These are phyloP conservation scores for Pteria penguin DNA, from an alignment of 2,888 invertebrate species.

Conservation along the genomic window DNA sequence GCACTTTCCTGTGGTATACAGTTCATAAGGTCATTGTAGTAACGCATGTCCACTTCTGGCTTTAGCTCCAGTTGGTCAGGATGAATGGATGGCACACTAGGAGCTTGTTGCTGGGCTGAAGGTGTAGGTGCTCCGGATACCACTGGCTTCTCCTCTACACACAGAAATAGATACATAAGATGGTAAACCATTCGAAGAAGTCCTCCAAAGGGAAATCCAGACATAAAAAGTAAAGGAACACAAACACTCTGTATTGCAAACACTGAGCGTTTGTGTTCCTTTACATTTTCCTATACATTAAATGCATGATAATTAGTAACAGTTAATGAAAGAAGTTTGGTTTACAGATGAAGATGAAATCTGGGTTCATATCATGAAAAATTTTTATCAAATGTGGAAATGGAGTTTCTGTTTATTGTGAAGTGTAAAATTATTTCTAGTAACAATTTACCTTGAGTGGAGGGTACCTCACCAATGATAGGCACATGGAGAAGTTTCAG, in stretches of 20 bases:
- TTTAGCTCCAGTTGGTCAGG: constrained; percentile 48
- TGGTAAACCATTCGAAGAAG: no score
- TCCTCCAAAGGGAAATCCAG: no score
- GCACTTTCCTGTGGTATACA: constrained; percentile 77
- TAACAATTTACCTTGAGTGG: constrained; percentile 33
- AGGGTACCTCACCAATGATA: constrained; percentile 52
- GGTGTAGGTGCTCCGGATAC: constrained; percentile 53
- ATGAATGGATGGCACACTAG: constrained; percentile 55
- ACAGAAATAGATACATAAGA: no score
- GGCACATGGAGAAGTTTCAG: constrained; percentile 74
- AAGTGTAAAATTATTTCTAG: not conserved
- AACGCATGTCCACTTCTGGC: constrained; percentile 75
- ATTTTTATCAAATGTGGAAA: no score
- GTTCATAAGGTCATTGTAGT: constrained; percentile 79
- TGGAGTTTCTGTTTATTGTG: not conserved
- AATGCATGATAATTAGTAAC: no score
- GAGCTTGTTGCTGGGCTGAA: constrained; percentile 49
- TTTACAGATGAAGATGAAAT: no score
- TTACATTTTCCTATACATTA: no score
- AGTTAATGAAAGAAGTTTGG: no score
- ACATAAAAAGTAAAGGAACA: no score
- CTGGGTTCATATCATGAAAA: no score
- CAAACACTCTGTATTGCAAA: no score
- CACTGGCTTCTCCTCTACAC: constrained; percentile 13
- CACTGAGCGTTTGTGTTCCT: no score